phyloP scores from a whole-genome alignment of 1,140 invertebrate species.

The Trissolcus basalis region DNA sequence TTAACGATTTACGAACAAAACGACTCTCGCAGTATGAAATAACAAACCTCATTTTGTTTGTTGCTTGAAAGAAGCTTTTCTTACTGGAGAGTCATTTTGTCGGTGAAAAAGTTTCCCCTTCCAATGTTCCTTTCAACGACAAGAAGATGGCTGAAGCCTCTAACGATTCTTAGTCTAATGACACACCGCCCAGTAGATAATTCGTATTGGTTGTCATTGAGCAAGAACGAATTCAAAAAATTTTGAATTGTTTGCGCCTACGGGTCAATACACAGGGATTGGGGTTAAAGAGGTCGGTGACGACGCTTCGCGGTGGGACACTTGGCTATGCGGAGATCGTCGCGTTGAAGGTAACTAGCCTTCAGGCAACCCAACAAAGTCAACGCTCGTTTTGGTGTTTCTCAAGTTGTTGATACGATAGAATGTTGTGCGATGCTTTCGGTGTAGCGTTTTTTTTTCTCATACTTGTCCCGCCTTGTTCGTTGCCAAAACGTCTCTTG shows the following conservation, averaged over 20 bases:
- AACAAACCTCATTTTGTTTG: constrained; percentile 6
- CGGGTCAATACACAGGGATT: constrained; percentile 78
- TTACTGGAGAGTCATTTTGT: constrained; percentile 26
- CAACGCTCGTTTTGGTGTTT: constrained; percentile 61
- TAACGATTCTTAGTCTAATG: constrained; percentile 8
- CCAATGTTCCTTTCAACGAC: constrained; percentile 3
- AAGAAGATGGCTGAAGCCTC: constrained; percentile 11
- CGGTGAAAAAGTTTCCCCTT: neutral
- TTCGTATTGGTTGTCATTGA: constrained; percentile 35
- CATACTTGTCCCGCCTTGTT: constrained; percentile 57
- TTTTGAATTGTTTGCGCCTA: constrained; percentile 72
- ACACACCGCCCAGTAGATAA: constrained; percentile 21
- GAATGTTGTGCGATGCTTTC: constrained; percentile 71
- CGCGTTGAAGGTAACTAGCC: constrained; percentile 90
- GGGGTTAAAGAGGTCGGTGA: constrained; percentile 95
- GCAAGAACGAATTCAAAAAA: constrained; percentile 66
- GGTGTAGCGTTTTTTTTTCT: constrained; percentile 67
- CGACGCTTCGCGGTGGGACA: constrained; percentile 88
- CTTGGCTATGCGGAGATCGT: constrained; percentile 95
- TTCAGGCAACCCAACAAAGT: constrained; percentile 52
- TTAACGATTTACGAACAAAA: constrained; percentile 19
- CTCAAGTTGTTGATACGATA: constrained; percentile 54
- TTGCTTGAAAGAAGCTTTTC: constrained; percentile 3
- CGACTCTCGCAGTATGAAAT: no score
- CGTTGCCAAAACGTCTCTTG: constrained; percentile 36